Evolutionary conservation across 2,888 invertebrate genomes (phyloP).

Genomic region (Calameuta pallipes): DNA sequence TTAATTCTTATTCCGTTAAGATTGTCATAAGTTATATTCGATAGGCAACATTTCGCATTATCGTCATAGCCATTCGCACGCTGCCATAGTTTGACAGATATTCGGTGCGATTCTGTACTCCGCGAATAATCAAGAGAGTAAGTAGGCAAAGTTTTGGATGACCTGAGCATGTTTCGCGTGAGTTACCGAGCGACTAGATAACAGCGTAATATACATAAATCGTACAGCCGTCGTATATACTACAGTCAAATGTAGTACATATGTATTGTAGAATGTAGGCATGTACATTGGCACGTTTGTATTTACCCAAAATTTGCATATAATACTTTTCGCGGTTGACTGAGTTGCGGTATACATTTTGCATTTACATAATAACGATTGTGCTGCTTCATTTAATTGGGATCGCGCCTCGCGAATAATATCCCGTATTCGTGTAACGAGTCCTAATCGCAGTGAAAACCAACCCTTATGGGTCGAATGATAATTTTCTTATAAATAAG

Average conservation of each 20-base stretch:
- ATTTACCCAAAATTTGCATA: slow-evolving; percentile 28
- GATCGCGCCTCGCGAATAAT: not conserved
- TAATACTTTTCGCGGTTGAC: slow-evolving; percentile 28
- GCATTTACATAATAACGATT: slow-evolving; percentile 32
- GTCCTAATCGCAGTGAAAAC: not conserved
- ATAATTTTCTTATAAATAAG: not conserved
- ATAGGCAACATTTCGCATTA: not conserved
- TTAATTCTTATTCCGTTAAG: not conserved
- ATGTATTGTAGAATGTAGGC: not conserved
- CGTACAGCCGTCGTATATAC: not conserved
- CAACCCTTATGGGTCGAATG: not conserved
- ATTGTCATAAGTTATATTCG: not conserved
- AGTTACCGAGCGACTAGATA: not conserved
- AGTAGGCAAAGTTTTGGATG: not conserved
- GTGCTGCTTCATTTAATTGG: slow-evolving; percentile 17
- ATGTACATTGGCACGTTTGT: not conserved
- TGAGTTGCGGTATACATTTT: slow-evolving; percentile 10
- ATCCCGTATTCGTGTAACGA: not conserved
- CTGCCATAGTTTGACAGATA: not conserved
- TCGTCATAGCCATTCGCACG: not conserved
- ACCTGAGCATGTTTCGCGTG: not conserved
- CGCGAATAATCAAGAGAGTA: not conserved
- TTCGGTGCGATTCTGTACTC: not conserved
- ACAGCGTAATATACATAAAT: not conserved
- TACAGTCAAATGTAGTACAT: not conserved